Evolutionary conservation across 2,797 vertebrate species (phyloP).

Genomic region (Aphelocoma californica): DNA sequence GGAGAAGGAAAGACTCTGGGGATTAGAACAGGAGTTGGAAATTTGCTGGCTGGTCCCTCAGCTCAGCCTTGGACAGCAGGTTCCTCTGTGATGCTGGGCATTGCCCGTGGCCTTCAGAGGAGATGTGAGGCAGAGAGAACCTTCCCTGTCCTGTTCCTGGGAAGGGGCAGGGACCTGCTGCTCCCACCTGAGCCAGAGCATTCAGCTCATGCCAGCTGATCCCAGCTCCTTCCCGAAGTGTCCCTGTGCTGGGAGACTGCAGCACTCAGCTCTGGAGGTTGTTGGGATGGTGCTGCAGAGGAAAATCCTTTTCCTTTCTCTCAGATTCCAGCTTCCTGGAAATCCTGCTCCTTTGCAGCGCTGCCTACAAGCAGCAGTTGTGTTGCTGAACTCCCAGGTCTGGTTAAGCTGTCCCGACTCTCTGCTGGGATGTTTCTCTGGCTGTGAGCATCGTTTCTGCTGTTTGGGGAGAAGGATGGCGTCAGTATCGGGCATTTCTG

Average conservation of each 20-base stretch:
- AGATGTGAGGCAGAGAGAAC: neutral
- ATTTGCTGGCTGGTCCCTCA: neutral
- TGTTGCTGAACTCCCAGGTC: neutral
- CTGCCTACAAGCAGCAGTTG: neutral
- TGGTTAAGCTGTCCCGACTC: neutral
- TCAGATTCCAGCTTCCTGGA: neutral
- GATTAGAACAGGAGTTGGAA: neutral
- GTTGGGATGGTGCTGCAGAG: neutral
- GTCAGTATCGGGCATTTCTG: neutral
- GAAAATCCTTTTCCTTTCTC: neutral
- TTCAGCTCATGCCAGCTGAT: neutral
- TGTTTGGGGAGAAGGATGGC: too few relatives aligned
- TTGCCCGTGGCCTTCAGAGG: neutral
- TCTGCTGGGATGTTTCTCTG: neutral
- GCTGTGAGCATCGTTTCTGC: neutral
- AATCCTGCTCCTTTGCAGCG: neutral
- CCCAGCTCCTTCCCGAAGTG: neutral
- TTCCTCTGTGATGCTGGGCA: neutral
- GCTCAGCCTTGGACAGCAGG: neutral
- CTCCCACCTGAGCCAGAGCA: too few relatives aligned
- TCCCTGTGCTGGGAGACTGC: neutral
- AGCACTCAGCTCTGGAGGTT: neutral
- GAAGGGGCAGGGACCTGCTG: neutral
- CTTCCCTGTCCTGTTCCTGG: neutral
- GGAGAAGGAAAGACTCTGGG: neutral